These are phyloP conservation scores for Pegea sp. DNA, from an alignment of 23 tunicate species.

Conservation along the genomic window DNA sequence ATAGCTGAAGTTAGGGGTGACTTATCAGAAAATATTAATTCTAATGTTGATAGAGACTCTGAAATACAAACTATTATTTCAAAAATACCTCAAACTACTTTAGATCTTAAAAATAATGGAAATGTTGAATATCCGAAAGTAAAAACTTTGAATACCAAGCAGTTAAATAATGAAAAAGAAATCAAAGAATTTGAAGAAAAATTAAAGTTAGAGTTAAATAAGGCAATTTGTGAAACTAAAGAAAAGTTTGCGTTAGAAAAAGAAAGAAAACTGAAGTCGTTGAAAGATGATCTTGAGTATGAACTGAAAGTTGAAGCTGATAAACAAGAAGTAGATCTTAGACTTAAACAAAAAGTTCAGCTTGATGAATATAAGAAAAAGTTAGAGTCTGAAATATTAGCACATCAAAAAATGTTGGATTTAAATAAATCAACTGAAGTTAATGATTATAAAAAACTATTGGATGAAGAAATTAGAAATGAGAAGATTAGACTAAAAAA, in stretches of 20 bases:
- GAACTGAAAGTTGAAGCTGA: slow-evolving; percentile 6
- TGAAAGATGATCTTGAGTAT: slow-evolving; percentile 6
- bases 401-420: slow-evolving; percentile 5
- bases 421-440: neutral
- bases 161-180: neutral
- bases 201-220: slow-evolving; percentile 3
- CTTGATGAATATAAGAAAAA: neutral
- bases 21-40: no score
- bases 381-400: slow-evolving; percentile 6
- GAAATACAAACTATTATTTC: no score
- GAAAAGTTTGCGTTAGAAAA: slow-evolving; percentile 5
- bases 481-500: neutral
- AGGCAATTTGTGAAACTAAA: neutral
- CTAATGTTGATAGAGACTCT: slow-evolving; percentile 3
- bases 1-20: neutral
- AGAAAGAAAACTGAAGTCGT: slow-evolving; percentile 13
- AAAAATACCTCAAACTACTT: no score
- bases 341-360: slow-evolving; percentile 3
- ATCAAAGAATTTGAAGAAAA: slow-evolving; percentile 6
- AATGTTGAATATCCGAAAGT: slow-evolving; percentile 1
- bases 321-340: neutral
- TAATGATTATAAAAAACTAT: neutral
- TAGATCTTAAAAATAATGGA: neutral
- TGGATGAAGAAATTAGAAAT: neutral
- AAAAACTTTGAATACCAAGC: neutral